Evolutionary conservation across 2,888 invertebrate species (phyloP), one percentile per base, ranked within the genome.

Genomic region (Eupithecia pulchellata): DNA sequence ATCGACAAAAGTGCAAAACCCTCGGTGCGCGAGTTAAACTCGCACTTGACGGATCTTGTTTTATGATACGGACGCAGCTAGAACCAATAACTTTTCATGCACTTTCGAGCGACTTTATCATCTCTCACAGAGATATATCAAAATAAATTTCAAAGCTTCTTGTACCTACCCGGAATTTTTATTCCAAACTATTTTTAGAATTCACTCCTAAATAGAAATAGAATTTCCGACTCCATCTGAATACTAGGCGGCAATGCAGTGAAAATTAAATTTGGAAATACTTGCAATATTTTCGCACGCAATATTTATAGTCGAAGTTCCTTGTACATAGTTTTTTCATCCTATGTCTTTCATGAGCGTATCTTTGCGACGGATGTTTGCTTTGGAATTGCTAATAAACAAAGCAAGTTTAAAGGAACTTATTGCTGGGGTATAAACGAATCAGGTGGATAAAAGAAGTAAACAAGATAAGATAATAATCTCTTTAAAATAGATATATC

Each of bases 91-190:
- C 14, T 29, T 60, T 60, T 32, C 29, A 30, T 32, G 32, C 58
- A 60, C 58, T 57, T 57, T 57, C 29, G 55, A 57, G 27, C 17
- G 17, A 58, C 30, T 58, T 58, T 58, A 32, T n/a, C n/a, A 58
- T 60, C 58, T 60, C 29, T 20, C n/a, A 29, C 11, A n/a, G 8
- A 17, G 57, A 8, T 0, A n/a, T 9, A 30, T 29, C 58, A 29
- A 29, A 57, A 57, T 29, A 60, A 11, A 60, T n/a, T 60, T 60
- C 20, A 32, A 32, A 30, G 9, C 9, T 32, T n/a, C n/a, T n/a
- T n/a, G n/a, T n/a, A 32, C 9, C 2, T n/a, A 13, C n/a, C 32
- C n/a, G n/a, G n/a, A 30, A n/a, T 30, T 58, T 17, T 11, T 2
- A n/a, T 29, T 13, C n/a, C n/a, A 30, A 30, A 60, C 9, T 60